Evolutionary conservation across 2,888 invertebrate species (phyloP).

Genomic region (Mesodorylaimus sp.): DNA sequence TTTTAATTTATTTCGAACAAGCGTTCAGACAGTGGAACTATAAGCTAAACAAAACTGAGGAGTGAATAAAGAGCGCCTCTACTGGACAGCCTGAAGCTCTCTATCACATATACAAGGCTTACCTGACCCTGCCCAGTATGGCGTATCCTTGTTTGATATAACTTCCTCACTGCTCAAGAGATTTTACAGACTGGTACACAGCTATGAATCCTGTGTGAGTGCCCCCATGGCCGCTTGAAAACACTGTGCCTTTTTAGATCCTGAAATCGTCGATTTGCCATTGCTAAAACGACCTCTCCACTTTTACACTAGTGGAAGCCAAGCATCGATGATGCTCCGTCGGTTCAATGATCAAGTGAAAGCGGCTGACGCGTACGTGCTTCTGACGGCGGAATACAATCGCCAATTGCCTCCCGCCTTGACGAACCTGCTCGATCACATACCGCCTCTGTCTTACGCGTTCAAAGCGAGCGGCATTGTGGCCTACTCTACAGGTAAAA

Average conservation of each 20-base stretch:
- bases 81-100: too few relatives aligned
- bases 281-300: conserved; percentile 26
- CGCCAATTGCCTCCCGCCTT: conserved; percentile 32
- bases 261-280: conserved; percentile 29
- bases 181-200: too few relatives aligned
- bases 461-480: conserved; percentile 30
- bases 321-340: conserved; percentile 26
- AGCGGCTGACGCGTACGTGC: conserved; percentile 33
- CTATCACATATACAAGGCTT: too few relatives aligned
- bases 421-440: conserved; percentile 35
- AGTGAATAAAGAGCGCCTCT: too few relatives aligned
- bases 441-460: conserved; percentile 30
- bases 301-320: conserved; percentile 19
- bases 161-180: too few relatives aligned
- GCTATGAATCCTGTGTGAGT: too few relatives aligned
- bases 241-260: conserved; percentile 32
- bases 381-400: conserved; percentile 32
- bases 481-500: conserved; percentile 30
- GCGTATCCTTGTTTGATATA: too few relatives aligned
- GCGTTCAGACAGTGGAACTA: too few relatives aligned
- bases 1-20: too few relatives aligned
- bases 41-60: too few relatives aligned
- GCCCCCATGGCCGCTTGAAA: too few relatives aligned
- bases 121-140: too few relatives aligned
- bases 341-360: conserved; percentile 22